phyloP scores from a whole-genome alignment of 1,140 invertebrate species.

The Meloidogyne chitwoodi region DNA sequence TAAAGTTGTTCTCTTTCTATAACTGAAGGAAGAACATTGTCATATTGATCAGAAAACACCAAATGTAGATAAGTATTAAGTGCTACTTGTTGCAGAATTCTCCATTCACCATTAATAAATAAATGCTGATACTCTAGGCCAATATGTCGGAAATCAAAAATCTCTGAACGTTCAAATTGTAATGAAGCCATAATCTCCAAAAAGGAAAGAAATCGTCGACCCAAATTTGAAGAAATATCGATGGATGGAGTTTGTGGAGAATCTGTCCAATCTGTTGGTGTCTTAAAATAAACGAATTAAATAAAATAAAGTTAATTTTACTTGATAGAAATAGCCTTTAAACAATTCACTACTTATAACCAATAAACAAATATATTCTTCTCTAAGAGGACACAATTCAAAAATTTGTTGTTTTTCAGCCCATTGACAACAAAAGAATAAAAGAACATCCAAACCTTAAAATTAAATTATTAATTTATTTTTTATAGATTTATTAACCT shows the following conservation, averaged over 20 bases:
- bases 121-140: constrained; percentile 13
- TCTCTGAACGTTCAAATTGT: constrained; percentile 10
- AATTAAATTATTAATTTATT: neutral
- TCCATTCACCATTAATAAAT: constrained; percentile 6
- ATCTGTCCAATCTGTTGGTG: neutral
- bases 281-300: neutral
- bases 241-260: neutral
- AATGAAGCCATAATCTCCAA: constrained; percentile 22
- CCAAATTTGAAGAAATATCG: constrained; percentile 1
- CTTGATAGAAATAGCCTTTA: neutral
- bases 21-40: constrained; percentile 1
- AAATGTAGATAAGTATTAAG: constrained; percentile 21
- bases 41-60: constrained; percentile 13
- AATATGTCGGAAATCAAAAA: constrained; percentile 8
- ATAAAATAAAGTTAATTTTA: neutral
- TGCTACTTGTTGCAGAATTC: constrained; percentile 6
- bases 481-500: neutral
- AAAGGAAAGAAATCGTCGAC: constrained; percentile 17
- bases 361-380: constrained; percentile 24
- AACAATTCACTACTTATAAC: constrained; percentile 3
- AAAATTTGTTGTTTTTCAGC: constrained; percentile 5
- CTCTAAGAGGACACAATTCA: constrained; percentile 9
- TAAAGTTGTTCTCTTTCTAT: neutral
- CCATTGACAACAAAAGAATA: constrained; percentile 30
- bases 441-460: constrained; percentile 24